A percentile compares a stretch with the other conserved stretches of the same genome.
Evolutionary conservation across 2,888 invertebrate species (phyloP).

Genomic region (Athripsodes cinereus): DNA sequence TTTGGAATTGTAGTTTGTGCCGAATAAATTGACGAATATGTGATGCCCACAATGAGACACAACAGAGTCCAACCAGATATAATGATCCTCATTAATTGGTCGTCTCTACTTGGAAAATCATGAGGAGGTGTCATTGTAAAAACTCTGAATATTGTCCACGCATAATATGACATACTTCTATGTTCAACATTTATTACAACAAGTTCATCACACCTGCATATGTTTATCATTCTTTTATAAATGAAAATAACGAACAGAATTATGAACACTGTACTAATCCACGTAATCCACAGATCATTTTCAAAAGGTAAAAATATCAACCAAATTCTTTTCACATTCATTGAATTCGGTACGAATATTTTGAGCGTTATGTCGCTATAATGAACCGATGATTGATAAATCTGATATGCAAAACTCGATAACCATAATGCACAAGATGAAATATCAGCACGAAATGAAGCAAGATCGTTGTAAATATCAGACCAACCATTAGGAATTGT

Average conservation of each 20-base stretch:
- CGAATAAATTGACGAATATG: neutral
- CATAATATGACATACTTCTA: neutral
- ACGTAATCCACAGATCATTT: constrained; percentile 3
- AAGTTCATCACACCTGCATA: too few species aligned
- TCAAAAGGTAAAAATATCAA: constrained; percentile 9
- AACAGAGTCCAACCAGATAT: neutral
- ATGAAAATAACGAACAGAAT: neutral
- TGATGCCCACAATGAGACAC: neutral
- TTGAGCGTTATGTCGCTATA: neutral
- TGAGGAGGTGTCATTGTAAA: neutral
- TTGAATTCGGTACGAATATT: constrained; percentile 1
- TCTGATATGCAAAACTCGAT: neutral
- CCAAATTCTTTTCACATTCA: neutral
- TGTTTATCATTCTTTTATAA: neutral
- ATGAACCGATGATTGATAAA: neutral
- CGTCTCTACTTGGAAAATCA: neutral
- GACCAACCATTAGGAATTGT: neutral
- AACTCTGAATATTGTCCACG: neutral
- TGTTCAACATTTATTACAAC: too few species aligned
- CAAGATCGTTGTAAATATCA: neutral
- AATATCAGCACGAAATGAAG: neutral
- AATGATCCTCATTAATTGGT: neutral
- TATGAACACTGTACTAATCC: neutral
- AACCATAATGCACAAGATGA: neutral
- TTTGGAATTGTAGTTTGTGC: neutral